A percentile compares a stretch with the other conserved stretches of the same genome.
These are phyloP conservation scores for Cercopithecus hamlyni DNA, from an alignment of 2,797 vertebrate genomes.

Conservation along the genomic window DNA sequence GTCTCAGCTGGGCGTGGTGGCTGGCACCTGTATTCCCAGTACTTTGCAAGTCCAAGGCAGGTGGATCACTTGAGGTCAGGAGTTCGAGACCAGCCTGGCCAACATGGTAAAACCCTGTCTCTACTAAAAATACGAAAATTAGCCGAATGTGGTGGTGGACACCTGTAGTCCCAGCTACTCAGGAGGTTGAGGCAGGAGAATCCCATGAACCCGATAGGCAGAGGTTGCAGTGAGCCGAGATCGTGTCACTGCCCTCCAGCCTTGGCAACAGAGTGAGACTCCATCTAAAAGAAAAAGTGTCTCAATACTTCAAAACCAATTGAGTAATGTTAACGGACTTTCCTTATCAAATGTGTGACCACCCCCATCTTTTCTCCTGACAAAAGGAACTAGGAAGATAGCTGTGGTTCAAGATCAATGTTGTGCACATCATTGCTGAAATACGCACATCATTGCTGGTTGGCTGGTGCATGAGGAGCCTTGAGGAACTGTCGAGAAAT, in stretches of 20 bases:
- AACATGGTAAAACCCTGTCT: not conserved
- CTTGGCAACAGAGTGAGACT: not conserved
- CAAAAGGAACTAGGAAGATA: not conserved
- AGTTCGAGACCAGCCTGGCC: not conserved
- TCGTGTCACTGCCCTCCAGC: not conserved
- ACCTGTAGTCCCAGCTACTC: not conserved
- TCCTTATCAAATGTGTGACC: not conserved
- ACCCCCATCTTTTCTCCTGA: not conserved
- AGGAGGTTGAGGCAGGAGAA: not conserved
- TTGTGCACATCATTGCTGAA: accelerated
- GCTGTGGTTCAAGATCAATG: not conserved
- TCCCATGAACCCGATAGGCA: not conserved
- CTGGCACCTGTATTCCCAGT: not conserved
- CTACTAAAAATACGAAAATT: not conserved
- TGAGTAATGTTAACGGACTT: not conserved
- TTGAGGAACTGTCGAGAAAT: not conserved
- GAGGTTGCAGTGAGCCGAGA: not conserved
- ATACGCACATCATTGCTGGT: accelerated
- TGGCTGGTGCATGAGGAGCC: accelerated
- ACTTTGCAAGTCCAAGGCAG: not conserved
- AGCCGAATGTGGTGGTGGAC: not conserved
- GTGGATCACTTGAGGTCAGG: not conserved
- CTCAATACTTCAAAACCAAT: not conserved
- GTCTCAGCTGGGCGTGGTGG: not conserved
- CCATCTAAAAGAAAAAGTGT: not conserved